These are phyloP conservation scores for Melanotaenia duboulayi DNA, from an alignment of 2,113 vertebrate species.

Conservation along the genomic window DNA sequence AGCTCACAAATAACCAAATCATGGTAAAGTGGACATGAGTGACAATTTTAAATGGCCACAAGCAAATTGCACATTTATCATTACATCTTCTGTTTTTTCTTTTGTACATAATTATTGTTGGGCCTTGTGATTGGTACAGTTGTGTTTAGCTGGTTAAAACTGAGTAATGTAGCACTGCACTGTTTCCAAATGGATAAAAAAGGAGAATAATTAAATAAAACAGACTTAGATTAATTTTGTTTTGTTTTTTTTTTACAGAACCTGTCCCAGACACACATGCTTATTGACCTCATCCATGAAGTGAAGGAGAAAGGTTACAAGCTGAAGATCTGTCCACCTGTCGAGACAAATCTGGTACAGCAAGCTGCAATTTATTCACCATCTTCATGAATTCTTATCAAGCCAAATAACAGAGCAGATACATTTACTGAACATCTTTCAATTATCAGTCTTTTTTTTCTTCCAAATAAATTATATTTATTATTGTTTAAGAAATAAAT, in stretches of 20 bases:
- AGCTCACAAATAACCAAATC: conserved; percentile 51
- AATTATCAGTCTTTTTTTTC: neutral
- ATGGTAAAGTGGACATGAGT: conserved; percentile 26
- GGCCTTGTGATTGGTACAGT: neutral
- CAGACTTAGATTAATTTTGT: neutral
- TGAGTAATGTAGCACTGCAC: no score
- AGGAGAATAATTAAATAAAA: neutral
- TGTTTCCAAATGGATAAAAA: neutral
- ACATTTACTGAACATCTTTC: neutral
- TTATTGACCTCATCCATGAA: conserved; percentile 93
- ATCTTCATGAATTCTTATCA: neutral
- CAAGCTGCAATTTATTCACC: neutral
- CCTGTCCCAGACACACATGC: conserved; percentile 93
- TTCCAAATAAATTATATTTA: no score
- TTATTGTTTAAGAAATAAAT: no score
- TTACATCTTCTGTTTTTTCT: conserved; percentile 17
- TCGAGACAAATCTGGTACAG: conserved; percentile 88
- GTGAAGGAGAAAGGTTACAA: conserved; percentile 94
- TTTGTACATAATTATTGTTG: neutral
- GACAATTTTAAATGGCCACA: conserved; percentile 32
- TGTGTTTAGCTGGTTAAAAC: no score
- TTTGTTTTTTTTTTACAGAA: conserved; percentile 88
- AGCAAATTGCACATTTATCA: conserved; percentile 8
- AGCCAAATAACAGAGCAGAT: no score
- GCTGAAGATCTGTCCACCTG: conserved; percentile 88